Evolutionary conservation across 2,797 vertebrate species (phyloP), one percentile per base, ranked within the genome.

Genomic region (Hippocampus kuda): DNA sequence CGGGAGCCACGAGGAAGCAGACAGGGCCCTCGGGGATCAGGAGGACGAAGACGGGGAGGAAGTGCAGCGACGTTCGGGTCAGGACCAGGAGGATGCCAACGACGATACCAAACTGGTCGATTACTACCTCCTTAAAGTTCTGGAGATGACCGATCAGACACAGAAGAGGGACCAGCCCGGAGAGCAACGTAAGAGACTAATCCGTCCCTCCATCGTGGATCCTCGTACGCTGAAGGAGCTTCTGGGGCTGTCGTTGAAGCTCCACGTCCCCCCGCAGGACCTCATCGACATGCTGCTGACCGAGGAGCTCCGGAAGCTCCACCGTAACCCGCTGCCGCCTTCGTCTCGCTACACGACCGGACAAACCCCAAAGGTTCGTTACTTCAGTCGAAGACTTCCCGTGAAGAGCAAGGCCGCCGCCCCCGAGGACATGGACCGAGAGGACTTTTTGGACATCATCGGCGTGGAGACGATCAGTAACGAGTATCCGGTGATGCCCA

Each of bases 201-300:
- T 88, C 74, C 87, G 85, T 7, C 89, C 89, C 54, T 88, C 90
- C 72, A 91, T 94, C 49, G 80, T 97, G 0, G 93, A 97, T 74
- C 93, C 95, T 26, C 92, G 93, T 72, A 91, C 91, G 1, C 83
- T 98, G 77, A 95, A 93, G 82, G 93, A 96, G 83, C 75, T 99
- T 80, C 93, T 98, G 76, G 92, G 96, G 82, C 91, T 98, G 68
- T 99, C 97, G 51, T 89, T 94, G 81, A 98, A 94, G 88, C 91
- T 98, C 77, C 97, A 98, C 87, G 94, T 98, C 61, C 95, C 95
- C 8, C 97, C 97, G 0, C 95, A 98, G 88, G 96, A 99, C 79
- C 91, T 99, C 54, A 92, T 98, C 70, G 94, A 98, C 42, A 95
- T 96, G 94, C 81, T 98, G 79, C 94, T 93, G 82, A 93, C 90